phyloP scores from a whole-genome alignment of 2,888 invertebrate genomes.

The Hemithea aestivaria region DNA sequence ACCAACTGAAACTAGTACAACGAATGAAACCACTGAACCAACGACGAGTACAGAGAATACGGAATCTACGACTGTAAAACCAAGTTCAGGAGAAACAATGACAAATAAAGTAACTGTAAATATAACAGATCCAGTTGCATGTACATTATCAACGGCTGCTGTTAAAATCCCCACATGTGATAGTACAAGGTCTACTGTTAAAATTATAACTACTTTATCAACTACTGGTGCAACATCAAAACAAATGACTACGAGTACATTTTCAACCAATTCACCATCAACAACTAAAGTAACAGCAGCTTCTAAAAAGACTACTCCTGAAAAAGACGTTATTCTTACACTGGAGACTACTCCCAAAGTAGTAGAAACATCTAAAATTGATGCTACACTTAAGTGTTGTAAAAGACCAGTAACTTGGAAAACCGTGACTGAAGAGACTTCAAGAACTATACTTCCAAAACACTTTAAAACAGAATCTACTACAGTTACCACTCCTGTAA shows the following conservation, averaged over 20 bases:
- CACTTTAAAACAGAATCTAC: background rate
- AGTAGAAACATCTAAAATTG: no score
- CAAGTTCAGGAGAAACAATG: background rate
- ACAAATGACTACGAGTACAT: slow-evolving; percentile 1
- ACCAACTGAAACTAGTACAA: no score
- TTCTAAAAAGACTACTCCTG: slow-evolving; percentile 1
- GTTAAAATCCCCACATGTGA: background rate
- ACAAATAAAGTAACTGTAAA: no score
- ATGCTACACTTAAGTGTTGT: no score
- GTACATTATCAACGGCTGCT: no score
- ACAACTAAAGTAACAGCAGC: background rate
- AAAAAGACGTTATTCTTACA: no score
- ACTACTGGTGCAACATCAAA: no score
- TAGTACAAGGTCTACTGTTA: slow-evolving; percentile 3
- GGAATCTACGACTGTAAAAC: background rate
- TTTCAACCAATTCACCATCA: background rate
- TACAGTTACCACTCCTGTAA: slow-evolving; percentile 2
- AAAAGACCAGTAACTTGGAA: no score
- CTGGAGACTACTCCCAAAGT: no score
- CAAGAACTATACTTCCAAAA: background rate
- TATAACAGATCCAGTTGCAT: no score
- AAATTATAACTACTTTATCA: slow-evolving; percentile 1
- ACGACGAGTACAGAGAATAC: background rate
- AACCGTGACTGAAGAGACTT: no score
- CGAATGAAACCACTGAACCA: no score